A percentile compares a stretch with the other conserved stretches of the same genome.
These are phyloP conservation scores for Malachius bipustulatus DNA, from an alignment of 2,888 invertebrate species.

Conservation along the genomic window DNA sequence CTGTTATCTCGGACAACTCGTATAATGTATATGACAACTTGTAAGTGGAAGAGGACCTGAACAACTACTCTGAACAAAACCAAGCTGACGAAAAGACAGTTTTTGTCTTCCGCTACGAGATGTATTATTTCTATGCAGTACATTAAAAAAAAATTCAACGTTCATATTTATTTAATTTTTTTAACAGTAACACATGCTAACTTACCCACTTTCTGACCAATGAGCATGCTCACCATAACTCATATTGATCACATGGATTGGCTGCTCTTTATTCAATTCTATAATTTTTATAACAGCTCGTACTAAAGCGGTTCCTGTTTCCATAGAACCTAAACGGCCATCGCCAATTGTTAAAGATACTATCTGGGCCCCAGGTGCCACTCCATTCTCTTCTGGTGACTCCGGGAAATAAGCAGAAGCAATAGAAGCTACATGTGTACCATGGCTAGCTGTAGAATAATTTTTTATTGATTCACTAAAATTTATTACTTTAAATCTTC, in stretches of 20 bases:
- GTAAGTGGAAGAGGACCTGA: too few species aligned
- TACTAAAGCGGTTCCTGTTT: constrained; percentile 87
- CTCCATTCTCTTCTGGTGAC: constrained; percentile 78
- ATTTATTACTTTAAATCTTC: too few species aligned
- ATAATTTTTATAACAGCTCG: constrained; percentile 84
- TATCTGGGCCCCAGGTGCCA: constrained; percentile 93
- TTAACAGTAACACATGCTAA: too few species aligned
- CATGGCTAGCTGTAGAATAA: constrained; percentile 75
- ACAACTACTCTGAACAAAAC: too few species aligned
- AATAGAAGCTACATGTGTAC: constrained; percentile 95
- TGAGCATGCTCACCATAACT: constrained; percentile 94
- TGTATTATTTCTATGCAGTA: too few species aligned
- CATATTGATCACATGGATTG: constrained; percentile 90
- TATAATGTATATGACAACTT: too few species aligned
- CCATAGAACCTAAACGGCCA: constrained; percentile 85
- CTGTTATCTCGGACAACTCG: too few species aligned
- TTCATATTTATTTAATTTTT: too few species aligned
- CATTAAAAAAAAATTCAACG: too few species aligned
- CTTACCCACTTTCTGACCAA: constrained; percentile 83
- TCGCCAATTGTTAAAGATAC: constrained; percentile 92
- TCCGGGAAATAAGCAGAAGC: constrained; percentile 84
- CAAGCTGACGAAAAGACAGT: too few species aligned
- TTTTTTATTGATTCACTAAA: too few species aligned
- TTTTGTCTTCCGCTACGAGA: too few species aligned
- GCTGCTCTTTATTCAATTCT: constrained; percentile 49